A percentile compares a stretch with the other conserved stretches of the same genome.
Evolutionary conservation across 2,888 invertebrate genomes (phyloP).

Genomic region (Cheilosia soror): DNA sequence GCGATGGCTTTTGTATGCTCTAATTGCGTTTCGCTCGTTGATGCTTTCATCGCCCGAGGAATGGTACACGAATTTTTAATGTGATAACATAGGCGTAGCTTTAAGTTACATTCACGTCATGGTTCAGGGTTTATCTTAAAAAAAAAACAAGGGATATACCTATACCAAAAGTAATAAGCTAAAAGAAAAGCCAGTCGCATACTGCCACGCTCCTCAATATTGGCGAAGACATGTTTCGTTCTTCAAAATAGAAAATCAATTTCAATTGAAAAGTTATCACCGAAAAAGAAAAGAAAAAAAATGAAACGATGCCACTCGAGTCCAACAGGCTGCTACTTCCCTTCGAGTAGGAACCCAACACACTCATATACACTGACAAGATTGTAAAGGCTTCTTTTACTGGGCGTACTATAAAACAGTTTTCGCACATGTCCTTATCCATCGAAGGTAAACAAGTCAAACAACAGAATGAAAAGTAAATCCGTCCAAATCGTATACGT

Average conservation of each 20-base stretch:
- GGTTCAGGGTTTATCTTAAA: too few relatives aligned
- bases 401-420: slow-evolving; percentile 24
- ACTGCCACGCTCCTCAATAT: too few relatives aligned
- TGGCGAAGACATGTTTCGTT: too few relatives aligned
- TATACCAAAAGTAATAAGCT: too few relatives aligned
- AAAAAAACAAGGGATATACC: too few relatives aligned
- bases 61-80: not conserved
- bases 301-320: not conserved
- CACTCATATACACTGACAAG: not conserved
- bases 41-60: not conserved
- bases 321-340: slow-evolving; percentile 10
- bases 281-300: not conserved
- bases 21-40: slow-evolving; percentile 2
- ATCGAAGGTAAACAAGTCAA: slow-evolving; percentile 43
- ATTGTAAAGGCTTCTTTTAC: not conserved
- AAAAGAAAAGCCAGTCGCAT: too few relatives aligned
- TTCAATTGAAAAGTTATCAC: slow-evolving; percentile 16
- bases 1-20: not conserved
- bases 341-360: slow-evolving; percentile 9
- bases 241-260: slow-evolving; percentile 22
- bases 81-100: not conserved
- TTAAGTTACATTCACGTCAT: too few relatives aligned
- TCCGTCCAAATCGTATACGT: slow-evolving; percentile 1
- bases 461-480: slow-evolving; percentile 28
- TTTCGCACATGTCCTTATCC: slow-evolving; percentile 27